Evolutionary conservation across 2,888 invertebrate genomes (phyloP).

Genomic region (Sphaerophoria rueppellii): DNA sequence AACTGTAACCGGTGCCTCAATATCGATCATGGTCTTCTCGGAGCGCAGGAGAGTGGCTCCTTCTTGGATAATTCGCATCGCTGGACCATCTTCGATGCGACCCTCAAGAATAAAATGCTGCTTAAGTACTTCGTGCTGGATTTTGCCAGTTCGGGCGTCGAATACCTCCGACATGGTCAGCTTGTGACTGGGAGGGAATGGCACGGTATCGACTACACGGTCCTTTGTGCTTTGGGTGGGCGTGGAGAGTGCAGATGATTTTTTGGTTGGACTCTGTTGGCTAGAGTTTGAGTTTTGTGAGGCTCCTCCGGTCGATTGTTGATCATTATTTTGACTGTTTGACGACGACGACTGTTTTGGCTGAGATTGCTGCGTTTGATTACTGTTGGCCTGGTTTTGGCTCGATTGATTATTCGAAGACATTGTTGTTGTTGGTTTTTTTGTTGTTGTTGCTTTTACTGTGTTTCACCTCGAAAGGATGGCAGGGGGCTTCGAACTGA

Average conservation of each 20-base stretch:
- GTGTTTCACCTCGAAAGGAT: conserved; percentile 1
- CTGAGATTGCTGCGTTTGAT: conserved; percentile 66
- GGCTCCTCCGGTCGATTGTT: conserved; percentile 33
- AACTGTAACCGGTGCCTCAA: conserved; percentile 99
- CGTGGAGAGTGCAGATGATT: conserved; percentile 55
- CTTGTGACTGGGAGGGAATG: conserved; percentile 98
- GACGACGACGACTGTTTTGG: conserved; percentile 39
- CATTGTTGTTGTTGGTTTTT: conserved; percentile 75
- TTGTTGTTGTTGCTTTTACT: not conserved
- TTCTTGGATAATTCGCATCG: conserved; percentile 98
- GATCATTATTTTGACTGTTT: conserved; percentile 64
- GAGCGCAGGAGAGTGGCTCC: conserved; percentile 92
- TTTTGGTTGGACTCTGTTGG: conserved; percentile 74
- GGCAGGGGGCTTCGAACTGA: conserved; percentile 23
- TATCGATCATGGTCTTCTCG: conserved; percentile 99
- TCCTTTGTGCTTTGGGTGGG: conserved; percentile 75
- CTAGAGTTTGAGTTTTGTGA: conserved; percentile 63
- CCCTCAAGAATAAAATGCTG: conserved; percentile 99
- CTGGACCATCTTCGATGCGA: conserved; percentile 97
- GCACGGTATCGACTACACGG: conserved; percentile 86
- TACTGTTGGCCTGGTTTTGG: conserved; percentile 75
- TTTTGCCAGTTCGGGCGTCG: conserved; percentile 95
- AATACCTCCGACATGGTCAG: conserved; percentile 97
- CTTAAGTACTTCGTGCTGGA: conserved; percentile 97
- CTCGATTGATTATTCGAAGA: conserved; percentile 81